These are phyloP conservation scores for Epizoanthus illoricatus DNA, from an alignment of 92 coral and sea anemone species.

Conservation along the genomic window DNA sequence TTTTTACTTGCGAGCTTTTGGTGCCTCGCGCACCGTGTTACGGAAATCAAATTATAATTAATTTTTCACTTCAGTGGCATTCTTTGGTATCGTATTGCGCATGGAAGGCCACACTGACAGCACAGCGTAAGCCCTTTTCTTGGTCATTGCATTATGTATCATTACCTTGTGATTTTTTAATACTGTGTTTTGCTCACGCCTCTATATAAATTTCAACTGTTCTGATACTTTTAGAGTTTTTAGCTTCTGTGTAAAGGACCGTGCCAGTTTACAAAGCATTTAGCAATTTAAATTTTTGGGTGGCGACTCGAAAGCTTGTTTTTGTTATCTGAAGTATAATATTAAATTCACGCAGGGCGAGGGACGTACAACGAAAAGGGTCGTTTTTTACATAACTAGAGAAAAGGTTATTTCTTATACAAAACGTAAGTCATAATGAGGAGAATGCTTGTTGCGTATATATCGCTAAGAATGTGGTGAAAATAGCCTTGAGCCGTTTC, in stretches of 20 bases:
- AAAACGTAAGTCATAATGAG: not conserved
- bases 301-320: slow-evolving; percentile 9
- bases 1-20: slow-evolving; percentile 18
- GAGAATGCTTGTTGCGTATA: not conserved
- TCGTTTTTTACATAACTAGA: not conserved
- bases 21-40: slow-evolving; percentile 44
- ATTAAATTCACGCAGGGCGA: not conserved
- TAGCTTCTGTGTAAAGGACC: not conserved
- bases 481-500: not conserved
- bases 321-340: not conserved
- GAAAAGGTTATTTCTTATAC: not conserved
- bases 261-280: not conserved
- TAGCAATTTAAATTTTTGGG: slow-evolving; percentile 36
- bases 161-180: not conserved
- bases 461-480: not conserved
- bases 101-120: not conserved
- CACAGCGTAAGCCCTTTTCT: not conserved
- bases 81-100: slow-evolving; percentile 36
- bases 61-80: slow-evolving; percentile 32
- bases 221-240: not conserved
- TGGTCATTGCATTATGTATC: not conserved
- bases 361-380: not conserved
- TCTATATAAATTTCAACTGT: not conserved
- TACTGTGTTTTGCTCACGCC: not conserved
- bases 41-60: slow-evolving; percentile 43